phyloP scores from a whole-genome alignment of 2,113 vertebrate species.

The Toxotes jaculatrix region DNA sequence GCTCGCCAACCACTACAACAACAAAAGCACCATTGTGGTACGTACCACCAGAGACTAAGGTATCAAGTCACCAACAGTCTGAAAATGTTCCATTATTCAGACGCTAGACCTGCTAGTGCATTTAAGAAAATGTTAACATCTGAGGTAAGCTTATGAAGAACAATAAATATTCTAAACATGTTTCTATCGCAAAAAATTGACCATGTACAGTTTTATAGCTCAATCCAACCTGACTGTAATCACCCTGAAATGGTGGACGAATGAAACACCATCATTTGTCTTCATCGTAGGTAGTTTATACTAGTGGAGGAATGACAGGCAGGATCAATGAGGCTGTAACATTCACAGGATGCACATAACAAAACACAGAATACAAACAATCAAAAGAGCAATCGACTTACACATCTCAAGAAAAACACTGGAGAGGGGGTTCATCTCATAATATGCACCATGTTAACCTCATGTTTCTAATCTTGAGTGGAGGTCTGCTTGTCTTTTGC shows the following conservation, averaged over 20 bases:
- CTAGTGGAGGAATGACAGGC: no score
- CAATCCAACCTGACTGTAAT: neutral
- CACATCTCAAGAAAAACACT: no score
- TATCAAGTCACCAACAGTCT: slow-evolving; percentile 43
- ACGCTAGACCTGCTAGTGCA: neutral
- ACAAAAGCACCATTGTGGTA: slow-evolving; percentile 58
- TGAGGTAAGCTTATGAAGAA: neutral
- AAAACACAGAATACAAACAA: neutral
- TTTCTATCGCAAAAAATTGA: neutral
- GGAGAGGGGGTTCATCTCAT: neutral
- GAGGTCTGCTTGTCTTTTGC: no score
- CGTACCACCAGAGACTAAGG: slow-evolving; percentile 16
- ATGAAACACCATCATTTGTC: neutral
- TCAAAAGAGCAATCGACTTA: neutral
- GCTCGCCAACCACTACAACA: slow-evolving; percentile 39
- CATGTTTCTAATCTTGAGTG: no score
- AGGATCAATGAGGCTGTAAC: no score
- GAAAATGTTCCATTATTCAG: slow-evolving; percentile 19
- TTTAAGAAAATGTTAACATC: neutral
- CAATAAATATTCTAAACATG: neutral
- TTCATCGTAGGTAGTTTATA: no score
- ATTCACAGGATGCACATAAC: neutral
- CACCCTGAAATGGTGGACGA: neutral
- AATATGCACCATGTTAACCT: no score
- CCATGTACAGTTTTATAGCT: slow-evolving; percentile 10